Conservation (phyloP, 2,797 vertebrate genomes). For the Myotis myotis region DNA sequence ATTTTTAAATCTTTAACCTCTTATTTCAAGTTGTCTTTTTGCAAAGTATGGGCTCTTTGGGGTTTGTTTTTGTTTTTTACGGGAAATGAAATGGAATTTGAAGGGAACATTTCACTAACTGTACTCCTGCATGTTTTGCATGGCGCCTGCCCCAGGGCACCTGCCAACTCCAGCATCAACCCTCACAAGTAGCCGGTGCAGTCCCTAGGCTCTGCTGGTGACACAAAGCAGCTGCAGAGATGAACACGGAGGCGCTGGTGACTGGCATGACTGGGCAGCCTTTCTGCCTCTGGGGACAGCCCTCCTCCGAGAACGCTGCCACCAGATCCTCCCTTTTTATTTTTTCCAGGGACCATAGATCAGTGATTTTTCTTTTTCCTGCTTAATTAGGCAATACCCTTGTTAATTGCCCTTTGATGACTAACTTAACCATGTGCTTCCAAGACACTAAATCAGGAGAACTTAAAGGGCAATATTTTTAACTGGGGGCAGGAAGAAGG, state of each 20-base stretch:
- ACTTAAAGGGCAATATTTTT: conserved; percentile 68
- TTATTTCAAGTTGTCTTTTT: conserved; percentile 70
- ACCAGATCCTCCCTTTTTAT: not conserved
- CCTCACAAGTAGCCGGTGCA: not conserved
- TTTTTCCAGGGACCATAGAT: not conserved
- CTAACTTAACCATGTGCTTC: conserved; percentile 73
- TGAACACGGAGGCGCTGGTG: not conserved
- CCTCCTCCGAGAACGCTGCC: not conserved
- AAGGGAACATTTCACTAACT: conserved; percentile 59
- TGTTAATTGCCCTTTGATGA: conserved; percentile 68
- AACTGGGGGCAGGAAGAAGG: conserved; percentile 46
- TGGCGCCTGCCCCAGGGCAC: conserved; percentile 20
- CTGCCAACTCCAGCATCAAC: not conserved
- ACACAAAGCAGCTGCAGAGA: not conserved
- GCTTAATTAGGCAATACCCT: conserved; percentile 62
- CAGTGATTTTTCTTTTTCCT: conserved; percentile 43
- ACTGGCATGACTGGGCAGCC: not conserved
- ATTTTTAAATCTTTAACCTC: conserved; percentile 67
- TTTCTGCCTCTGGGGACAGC: conserved; percentile 1
- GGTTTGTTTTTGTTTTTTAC: conserved; percentile 50
- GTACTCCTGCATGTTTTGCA: conserved; percentile 22
- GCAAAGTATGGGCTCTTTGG: conserved; percentile 40
- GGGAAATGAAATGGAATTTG: conserved; percentile 64
- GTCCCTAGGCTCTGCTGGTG: not conserved
- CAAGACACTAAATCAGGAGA: conserved; percentile 71